Evolutionary conservation across 2,888 invertebrate species (phyloP).

Genomic region (Lutraria lutraria): DNA sequence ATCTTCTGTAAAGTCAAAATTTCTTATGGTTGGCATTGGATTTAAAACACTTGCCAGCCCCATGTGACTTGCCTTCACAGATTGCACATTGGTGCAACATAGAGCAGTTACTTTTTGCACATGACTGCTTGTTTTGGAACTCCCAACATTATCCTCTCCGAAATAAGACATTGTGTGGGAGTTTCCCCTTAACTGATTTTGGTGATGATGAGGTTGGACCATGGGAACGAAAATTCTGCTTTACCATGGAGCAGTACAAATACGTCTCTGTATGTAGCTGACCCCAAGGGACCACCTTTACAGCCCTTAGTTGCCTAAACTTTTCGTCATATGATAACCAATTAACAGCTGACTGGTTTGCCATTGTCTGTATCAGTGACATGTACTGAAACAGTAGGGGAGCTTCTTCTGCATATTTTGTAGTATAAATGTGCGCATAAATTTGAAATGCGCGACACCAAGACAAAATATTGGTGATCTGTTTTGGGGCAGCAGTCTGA

Average conservation of each 20-base stretch:
- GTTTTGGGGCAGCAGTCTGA: neutral
- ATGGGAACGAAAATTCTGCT: too few relatives aligned
- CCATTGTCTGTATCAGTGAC: neutral
- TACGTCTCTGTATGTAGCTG: neutral
- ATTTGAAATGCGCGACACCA: neutral
- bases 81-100: too few relatives aligned
- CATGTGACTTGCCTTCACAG: too few relatives aligned
- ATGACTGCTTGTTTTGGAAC: too few relatives aligned
- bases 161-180: too few relatives aligned
- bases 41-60: too few relatives aligned
- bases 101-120: too few relatives aligned
- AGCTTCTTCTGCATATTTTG: neutral
- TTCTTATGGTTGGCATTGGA: too few relatives aligned
- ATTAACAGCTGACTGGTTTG: neutral
- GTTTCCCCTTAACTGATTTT: neutral
- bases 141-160: too few relatives aligned
- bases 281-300: neutral
- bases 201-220: neutral
- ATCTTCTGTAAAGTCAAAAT: too few relatives aligned
- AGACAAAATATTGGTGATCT: neutral
- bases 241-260: neutral
- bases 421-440: neutral
- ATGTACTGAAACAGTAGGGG: neutral
- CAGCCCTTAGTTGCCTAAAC: too few relatives aligned
- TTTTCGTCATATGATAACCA: neutral